A percentile compares a stretch with the other conserved stretches of the same genome.
These are phyloP conservation scores for Bubo blakistoni DNA, from an alignment of 2,113 vertebrate genomes.

Conservation along the genomic window DNA sequence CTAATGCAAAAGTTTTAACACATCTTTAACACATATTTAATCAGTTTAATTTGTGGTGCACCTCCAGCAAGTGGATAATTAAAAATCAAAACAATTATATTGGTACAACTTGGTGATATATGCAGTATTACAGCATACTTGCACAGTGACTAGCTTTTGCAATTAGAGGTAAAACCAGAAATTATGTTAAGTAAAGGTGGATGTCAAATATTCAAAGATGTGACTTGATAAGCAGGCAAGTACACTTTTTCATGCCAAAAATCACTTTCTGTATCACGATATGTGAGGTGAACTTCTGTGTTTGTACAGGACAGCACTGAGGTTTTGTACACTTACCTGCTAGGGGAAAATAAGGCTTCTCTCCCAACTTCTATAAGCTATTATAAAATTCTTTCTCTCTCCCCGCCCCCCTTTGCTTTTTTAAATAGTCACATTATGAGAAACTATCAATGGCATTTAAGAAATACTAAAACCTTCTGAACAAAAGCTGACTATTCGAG, in stretches of 20 bases:
- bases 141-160: background rate
- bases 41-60: background rate
- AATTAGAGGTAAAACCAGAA: background rate
- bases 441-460: background rate
- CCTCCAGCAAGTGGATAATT: background rate
- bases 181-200: background rate
- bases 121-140: background rate
- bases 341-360: background rate
- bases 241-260: background rate
- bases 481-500: background rate
- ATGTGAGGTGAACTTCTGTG: background rate
- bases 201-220: background rate
- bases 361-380: background rate
- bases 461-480: background rate
- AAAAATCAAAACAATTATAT: background rate
- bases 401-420: fast-evolving
- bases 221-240: background rate
- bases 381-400: background rate
- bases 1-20: background rate
- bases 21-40: background rate
- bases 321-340: background rate
- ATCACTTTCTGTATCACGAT: fast-evolving
- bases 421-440: background rate
- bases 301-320: background rate
- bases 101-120: background rate